Percentiles rank a stretch among this genome's conserved stretches.
Conservation (phyloP, 2,888 invertebrate species). For the Biston betularia region DNA sequence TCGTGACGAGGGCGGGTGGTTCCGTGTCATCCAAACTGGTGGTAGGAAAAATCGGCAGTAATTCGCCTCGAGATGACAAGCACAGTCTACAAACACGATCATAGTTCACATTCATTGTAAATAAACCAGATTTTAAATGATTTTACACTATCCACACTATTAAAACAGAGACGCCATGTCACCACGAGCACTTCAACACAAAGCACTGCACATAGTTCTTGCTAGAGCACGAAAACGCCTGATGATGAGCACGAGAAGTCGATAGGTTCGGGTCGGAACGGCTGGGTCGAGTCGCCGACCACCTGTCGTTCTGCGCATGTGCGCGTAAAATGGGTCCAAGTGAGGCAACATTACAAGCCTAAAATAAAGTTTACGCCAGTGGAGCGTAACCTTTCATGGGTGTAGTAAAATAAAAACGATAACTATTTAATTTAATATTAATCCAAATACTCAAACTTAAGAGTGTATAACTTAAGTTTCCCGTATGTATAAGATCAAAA, state of each 20-base stretch:
- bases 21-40: constrained; percentile 84
- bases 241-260: constrained; percentile 87
- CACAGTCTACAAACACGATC: constrained; percentile 88
- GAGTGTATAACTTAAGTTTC: no score
- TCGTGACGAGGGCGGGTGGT: constrained; percentile 85
- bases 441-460: no score
- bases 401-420: no score
- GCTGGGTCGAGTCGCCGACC: constrained; percentile 85
- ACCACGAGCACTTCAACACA: constrained; percentile 85
- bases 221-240: constrained; percentile 85
- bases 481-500: no score
- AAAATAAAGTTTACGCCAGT: constrained; percentile 62
- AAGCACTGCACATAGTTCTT: constrained; percentile 84
- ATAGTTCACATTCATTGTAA: constrained; percentile 85
- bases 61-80: constrained; percentile 87
- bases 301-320: constrained; percentile 87
- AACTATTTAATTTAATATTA: no score
- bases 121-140: constrained; percentile 74
- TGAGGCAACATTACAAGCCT: constrained; percentile 69
- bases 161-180: constrained; percentile 84
- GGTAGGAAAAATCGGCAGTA: constrained; percentile 87
- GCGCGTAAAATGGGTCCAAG: constrained; percentile 80
- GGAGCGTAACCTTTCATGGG: constrained; percentile 56
- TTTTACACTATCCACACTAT: constrained; percentile 68
- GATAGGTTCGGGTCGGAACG: constrained; percentile 83